phyloP scores from a whole-genome alignment of 37 sponge, comb jelly and placozoan species.

The Corticium candelabrum region DNA sequence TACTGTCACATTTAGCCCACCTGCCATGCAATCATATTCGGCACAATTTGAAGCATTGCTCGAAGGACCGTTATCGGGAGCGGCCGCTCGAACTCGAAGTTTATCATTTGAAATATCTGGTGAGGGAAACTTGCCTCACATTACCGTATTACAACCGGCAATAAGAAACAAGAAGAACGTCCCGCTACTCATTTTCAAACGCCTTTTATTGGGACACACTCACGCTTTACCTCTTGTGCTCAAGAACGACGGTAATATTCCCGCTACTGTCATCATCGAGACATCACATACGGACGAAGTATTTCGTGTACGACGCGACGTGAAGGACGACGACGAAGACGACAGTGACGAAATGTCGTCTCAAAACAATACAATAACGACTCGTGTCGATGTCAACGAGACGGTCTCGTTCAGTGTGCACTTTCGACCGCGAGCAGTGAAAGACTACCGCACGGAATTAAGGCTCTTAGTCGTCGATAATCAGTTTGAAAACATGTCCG shows the following conservation, averaged over 20 bases:
- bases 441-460: slow-evolving; percentile 14
- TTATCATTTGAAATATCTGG: slow-evolving; percentile 88
- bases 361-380: slow-evolving; percentile 7
- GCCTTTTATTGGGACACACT: slow-evolving; percentile 53
- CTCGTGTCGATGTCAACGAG: slow-evolving; percentile 35
- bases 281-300: slow-evolving; percentile 3
- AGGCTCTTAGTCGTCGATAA: slow-evolving; percentile 51
- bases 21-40: slow-evolving; percentile 75
- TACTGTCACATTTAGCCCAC: slow-evolving; percentile 76
- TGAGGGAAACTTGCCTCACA: slow-evolving; percentile 88
- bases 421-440: slow-evolving; percentile 46
- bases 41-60: slow-evolving; percentile 53
- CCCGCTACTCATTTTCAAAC: slow-evolving; percentile 61
- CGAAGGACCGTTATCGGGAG: slow-evolving; percentile 30
- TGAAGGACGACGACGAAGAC: slow-evolving; percentile 8
- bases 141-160: slow-evolving; percentile 56
- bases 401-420: slow-evolving; percentile 29
- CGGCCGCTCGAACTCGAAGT: slow-evolving; percentile 17
- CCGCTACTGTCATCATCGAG: slow-evolving; percentile 38
- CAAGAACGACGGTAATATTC: slow-evolving; percentile 68
- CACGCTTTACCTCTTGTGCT: slow-evolving; percentile 60
- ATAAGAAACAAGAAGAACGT: slow-evolving; percentile 48
- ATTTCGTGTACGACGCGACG: slow-evolving; percentile 2
- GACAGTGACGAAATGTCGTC: not conserved
- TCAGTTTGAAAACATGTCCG: slow-evolving; percentile 73